Conservation (phyloP, 2,888 invertebrate species). For the Alcis repandata region DNA sequence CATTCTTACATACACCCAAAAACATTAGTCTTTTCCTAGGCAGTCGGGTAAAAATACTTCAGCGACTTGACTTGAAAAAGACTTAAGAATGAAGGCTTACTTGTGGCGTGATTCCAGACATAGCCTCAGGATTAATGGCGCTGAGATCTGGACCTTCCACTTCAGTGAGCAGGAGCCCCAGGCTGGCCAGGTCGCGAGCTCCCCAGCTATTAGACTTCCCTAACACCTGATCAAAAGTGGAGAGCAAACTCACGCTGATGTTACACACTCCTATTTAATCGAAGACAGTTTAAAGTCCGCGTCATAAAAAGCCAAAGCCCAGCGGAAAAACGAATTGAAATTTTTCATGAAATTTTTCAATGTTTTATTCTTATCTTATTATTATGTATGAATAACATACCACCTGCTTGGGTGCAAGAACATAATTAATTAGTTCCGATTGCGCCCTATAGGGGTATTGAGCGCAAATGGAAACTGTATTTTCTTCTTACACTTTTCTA, state of each 20-base stretch:
- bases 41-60: neutral
- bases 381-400: no score
- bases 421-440: no score
- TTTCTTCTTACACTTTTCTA: no score
- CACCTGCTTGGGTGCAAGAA: no score
- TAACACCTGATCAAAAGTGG: constrained; percentile 63
- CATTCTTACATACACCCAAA: no score
- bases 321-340: no score
- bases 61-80: neutral
- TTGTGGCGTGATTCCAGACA: constrained; percentile 74
- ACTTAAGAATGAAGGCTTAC: constrained; percentile 48
- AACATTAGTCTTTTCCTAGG: no score
- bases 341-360: no score
- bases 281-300: neutral
- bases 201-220: constrained; percentile 80
- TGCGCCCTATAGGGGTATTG: no score
- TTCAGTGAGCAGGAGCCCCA: constrained; percentile 74
- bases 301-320: neutral
- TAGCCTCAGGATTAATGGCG: constrained; percentile 72
- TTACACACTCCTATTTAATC: neutral
- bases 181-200: constrained; percentile 72
- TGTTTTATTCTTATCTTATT: no score
- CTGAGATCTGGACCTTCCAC: constrained; percentile 68
- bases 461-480: no score
- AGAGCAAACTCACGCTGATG: constrained; percentile 44